Base-by-base conservation (phyloP, 2,113 vertebrate genomes). In the Passer montanus region DNA sequence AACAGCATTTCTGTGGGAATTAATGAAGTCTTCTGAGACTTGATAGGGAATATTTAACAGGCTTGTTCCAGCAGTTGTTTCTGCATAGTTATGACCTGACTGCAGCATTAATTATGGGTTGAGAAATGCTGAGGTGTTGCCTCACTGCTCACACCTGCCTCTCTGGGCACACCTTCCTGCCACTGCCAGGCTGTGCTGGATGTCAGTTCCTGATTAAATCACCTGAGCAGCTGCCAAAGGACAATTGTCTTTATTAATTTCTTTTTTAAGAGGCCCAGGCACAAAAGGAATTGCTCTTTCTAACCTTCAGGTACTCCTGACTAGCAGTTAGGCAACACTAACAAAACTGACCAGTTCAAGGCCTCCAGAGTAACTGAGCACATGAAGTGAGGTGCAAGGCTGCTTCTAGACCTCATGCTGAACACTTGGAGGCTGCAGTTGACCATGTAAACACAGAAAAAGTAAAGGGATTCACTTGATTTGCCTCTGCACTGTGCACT, bases 51-150 rank as follows among this genome's bases (percentile, higher is more conserved):
- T 13, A 44, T 87, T 75, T 81, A 72, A 69, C 37, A 92, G 39
- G 85, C 88, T 63, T 75, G 72, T 79, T 59, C 60, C 31, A 81
- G 83, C n/a, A 74, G 83, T 50, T 79, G 81, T 75, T 70, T 6
- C 66, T 82, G 69, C 87, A 83, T 96, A 89, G 80, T 72, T 95
- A 30, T 39, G 64, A 28, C 37, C 92, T 93, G 92, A 95, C 79
- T 78, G 58, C 69, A 55, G 76, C 14, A 4, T 56, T 92, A 90
- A 85, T 84, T n/a, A 86, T 31, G 58, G 60, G 60, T 92, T 96
- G 69, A 59, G 90, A 93, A 94, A 77, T 4, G 15, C 1, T 17
- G 60, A 80, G 87, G 94, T 90, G 90, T 92, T 89, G 92, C 37
- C 83, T 85, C 24, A 14, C 56, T 91, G 87, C 90, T 80, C 74